Percentiles rank a stretch among this genome's conserved stretches.
Conservation (phyloP, 1,140 invertebrate species). For the Eurytemora carolleeae region DNA sequence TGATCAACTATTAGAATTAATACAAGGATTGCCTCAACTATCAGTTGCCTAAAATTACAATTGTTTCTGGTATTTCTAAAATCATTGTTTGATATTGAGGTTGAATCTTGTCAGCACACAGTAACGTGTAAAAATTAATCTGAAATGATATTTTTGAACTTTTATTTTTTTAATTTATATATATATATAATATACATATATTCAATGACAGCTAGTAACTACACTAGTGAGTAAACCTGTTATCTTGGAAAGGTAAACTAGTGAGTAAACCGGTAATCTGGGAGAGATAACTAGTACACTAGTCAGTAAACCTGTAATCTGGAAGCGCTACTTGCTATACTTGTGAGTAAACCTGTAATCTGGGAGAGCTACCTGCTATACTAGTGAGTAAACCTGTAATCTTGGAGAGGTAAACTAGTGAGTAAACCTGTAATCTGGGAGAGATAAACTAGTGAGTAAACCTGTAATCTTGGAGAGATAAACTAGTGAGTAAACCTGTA, state of each 20-base stretch:
- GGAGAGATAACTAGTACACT: too few relatives aligned
- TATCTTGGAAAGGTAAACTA: too few relatives aligned
- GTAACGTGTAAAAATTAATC: not conserved
- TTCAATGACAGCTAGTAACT: conserved; percentile 79
- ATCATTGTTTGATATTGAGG: conserved; percentile 34
- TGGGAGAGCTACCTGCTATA: too few relatives aligned
- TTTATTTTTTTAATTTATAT: conserved; percentile 78
- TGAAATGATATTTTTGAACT: conserved; percentile 24
- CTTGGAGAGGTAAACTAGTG: too few relatives aligned
- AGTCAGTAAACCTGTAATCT: too few relatives aligned
- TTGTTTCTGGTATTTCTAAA: conserved; percentile 90
- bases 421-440: conserved; percentile 18
- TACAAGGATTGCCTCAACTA: conserved; percentile 93
- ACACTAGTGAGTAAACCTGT: too few relatives aligned
- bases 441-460: not conserved
- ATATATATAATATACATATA: too few relatives aligned
- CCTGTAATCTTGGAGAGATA: not conserved
- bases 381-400: too few relatives aligned
- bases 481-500: too few relatives aligned
- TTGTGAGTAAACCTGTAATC: too few relatives aligned
- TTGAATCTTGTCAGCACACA: not conserved
- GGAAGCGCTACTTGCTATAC: too few relatives aligned
- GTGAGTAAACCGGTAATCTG: too few relatives aligned
- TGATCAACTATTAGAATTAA: conserved; percentile 74
- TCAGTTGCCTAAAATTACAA: conserved; percentile 90